A percentile compares a stretch with the other conserved stretches of the same genome.
These are phyloP conservation scores for Cryptops parisi DNA, from an alignment of 2,888 invertebrate species.

Conservation along the genomic window DNA sequence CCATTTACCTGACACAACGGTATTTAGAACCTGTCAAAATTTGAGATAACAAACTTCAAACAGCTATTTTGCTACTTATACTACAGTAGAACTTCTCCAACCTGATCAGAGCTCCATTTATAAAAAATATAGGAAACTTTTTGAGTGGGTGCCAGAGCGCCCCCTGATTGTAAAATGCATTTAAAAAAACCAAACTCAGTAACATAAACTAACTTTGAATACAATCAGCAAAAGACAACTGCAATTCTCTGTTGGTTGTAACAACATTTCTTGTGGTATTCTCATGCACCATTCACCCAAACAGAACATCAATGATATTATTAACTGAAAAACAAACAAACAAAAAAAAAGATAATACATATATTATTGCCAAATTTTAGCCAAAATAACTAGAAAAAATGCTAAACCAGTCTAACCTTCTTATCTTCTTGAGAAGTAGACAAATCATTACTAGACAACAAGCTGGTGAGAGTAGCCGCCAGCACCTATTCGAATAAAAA, in stretches of 20 bases:
- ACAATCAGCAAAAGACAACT: conserved; percentile 19
- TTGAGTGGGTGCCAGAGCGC: neutral
- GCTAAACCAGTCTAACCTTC: conserved; percentile 21
- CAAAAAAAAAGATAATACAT: conserved; percentile 6
- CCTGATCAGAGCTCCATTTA: neutral
- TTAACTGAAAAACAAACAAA: conserved; percentile 38
- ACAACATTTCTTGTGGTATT: conserved; percentile 38
- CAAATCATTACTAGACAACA: conserved; percentile 33
- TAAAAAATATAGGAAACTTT: neutral
- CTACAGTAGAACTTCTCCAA: too few species aligned
- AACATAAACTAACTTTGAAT: too few species aligned
- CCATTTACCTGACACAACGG: conserved; percentile 30
- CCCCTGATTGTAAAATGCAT: too few species aligned
- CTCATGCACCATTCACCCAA: conserved; percentile 89
- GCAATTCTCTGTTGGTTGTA: conserved; percentile 14
- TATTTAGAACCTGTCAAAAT: conserved; percentile 30
- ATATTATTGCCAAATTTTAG: too few species aligned
- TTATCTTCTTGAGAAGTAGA: conserved; percentile 46
- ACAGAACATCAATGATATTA: conserved; percentile 69
- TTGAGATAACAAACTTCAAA: neutral
- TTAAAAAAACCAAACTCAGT: neutral
- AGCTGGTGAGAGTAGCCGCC: conserved; percentile 38
- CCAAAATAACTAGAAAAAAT: neutral
- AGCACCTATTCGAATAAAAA: conserved; percentile 32
- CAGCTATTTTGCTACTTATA: neutral